Evolutionary conservation across 2,888 invertebrate genomes (phyloP), one percentile per base, ranked within the genome.

Genomic region (Drosophila flavopinicola): DNA sequence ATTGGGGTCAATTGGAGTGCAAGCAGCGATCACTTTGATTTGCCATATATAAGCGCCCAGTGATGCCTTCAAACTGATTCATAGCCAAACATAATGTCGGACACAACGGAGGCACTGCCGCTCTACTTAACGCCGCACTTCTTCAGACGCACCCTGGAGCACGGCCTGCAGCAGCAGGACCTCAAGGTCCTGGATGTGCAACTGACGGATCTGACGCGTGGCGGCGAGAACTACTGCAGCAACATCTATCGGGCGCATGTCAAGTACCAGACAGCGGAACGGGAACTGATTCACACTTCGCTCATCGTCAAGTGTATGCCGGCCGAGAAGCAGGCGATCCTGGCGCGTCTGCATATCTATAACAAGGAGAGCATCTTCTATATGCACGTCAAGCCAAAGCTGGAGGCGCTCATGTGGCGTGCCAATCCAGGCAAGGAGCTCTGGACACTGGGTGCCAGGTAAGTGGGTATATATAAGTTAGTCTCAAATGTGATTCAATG

Each of bases 351-450:
- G 1, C 88, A 91, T 32, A 90, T 92, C 23, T 92, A 92, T 65
- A 89, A 87, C 39, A 92, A 91, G 69, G 92, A 92, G 76, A 89
- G 88, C 1, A 74, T 90, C 47, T 92, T 92, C 88, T 92, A 78
- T 57, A 74, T 87, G 78, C 88, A 88, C 61, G 90, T 91, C 20
- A 88, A 92, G 54, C 91, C 92, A 0, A 89, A 89, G 64, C 84
- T 92, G 66, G 90, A 92, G 57, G 79, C 91, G n/a, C 82, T 92
- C 60, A 85, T 92, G 90, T 82, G 91, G 91, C 60, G 49, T 1
- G 33, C 6, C 66, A 78, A 56, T 5, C 74, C 78, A 1, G 66
- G 79, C 78, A 86, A 90, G 11, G 75, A 89, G 78, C 79, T 89
- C 4, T 82, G 82, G 84, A 20, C 53, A 3, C 52, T 91, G 44